Percentiles rank a stretch among this genome's conserved stretches.
phyloP scores from a whole-genome alignment of 2,797 vertebrate species.

The Acanthurus lineatus region DNA sequence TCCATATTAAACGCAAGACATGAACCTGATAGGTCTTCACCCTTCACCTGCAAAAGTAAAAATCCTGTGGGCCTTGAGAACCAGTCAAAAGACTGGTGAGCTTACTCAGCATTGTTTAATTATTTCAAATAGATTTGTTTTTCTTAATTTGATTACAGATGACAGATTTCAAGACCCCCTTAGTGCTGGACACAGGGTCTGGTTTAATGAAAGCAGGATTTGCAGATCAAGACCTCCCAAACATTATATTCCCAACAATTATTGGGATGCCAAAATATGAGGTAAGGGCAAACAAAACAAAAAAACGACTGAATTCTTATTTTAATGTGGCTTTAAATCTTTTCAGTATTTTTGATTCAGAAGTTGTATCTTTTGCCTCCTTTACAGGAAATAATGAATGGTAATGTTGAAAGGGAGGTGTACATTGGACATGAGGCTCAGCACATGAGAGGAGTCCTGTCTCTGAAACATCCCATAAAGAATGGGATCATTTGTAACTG shows the following conservation, averaged over 20 bases:
- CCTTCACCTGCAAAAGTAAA: too few species aligned
- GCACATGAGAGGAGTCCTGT: slow-evolving; percentile 86
- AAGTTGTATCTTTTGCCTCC: not conserved
- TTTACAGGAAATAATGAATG: slow-evolving; percentile 82
- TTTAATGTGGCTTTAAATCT: not conserved
- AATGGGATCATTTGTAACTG: slow-evolving; percentile 84
- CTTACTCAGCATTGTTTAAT: too few species aligned
- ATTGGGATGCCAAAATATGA: slow-evolving; percentile 86
- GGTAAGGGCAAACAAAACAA: slow-evolving; percentile 58
- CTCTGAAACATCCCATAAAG: slow-evolving; percentile 83
- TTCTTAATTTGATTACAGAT: slow-evolving; percentile 53
- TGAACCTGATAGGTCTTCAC: too few species aligned
- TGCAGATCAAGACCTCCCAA: slow-evolving; percentile 83
- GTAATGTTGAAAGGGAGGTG: slow-evolving; percentile 63
- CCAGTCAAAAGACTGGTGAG: too few species aligned
- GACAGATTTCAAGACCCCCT: slow-evolving; percentile 72
- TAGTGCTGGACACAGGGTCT: slow-evolving; percentile 86
- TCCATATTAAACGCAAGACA: too few species aligned
- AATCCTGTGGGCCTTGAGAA: too few species aligned
- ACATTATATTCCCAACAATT: slow-evolving; percentile 81
- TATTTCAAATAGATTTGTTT: not conserved
- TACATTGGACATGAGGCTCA: slow-evolving; percentile 86
- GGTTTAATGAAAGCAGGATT: slow-evolving; percentile 87
- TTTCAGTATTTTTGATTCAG: not conserved
- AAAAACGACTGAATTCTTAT: not conserved